These are phyloP conservation scores for Hemitrygon akajei DNA, from an alignment of 2,797 vertebrate genomes.

Conservation along the genomic window DNA sequence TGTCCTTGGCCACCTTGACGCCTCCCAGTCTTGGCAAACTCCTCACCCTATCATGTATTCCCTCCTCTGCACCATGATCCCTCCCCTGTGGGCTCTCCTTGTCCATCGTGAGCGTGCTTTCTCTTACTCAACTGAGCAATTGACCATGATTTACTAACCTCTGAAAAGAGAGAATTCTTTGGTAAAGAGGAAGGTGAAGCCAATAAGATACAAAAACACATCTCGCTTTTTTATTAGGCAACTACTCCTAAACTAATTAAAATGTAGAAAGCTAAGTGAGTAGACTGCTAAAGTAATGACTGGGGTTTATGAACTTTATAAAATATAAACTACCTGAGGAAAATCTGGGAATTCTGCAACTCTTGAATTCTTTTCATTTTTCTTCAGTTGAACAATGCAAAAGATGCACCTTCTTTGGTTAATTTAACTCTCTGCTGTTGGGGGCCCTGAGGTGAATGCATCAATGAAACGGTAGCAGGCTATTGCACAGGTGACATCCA, in stretches of 20 bases:
- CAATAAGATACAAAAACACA: not conserved
- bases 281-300: not conserved
- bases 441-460: slow-evolving; percentile 45
- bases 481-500: slow-evolving; percentile 48
- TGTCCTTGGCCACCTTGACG: no score
- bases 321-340: not conserved
- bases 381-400: slow-evolving; percentile 44
- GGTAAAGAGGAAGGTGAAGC: not conserved
- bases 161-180: not conserved
- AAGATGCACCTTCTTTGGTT: slow-evolving; percentile 46
- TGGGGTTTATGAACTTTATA: not conserved
- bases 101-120: no score
- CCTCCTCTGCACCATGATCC: not conserved
- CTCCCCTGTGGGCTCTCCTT: not conserved
- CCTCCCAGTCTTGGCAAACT: no score
- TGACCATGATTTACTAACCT: not conserved
- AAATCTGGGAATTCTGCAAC: no score
- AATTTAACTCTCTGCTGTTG: slow-evolving; percentile 45
- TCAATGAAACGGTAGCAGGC: slow-evolving; percentile 45
- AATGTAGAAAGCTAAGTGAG: not conserved
- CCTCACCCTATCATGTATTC: not conserved
- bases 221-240: not conserved
- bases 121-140: not conserved
- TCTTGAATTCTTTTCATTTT: not conserved
- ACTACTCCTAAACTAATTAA: not conserved